These are phyloP conservation scores for Petrocephalus schoutedeni DNA, from an alignment of 2,797 vertebrate genomes.

Conservation along the genomic window DNA sequence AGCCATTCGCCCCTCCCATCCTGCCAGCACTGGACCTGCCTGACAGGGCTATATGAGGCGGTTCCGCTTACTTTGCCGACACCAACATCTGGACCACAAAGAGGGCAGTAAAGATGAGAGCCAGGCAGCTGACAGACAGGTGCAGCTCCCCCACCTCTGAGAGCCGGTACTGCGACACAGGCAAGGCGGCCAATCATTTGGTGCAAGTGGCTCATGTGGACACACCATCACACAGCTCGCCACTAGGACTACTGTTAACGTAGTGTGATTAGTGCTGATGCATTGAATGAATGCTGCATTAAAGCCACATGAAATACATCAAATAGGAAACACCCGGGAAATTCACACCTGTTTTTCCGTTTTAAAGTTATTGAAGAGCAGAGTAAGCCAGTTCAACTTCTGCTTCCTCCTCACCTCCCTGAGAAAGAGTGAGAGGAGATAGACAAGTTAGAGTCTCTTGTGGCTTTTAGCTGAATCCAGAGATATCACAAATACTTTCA, in stretches of 20 bases:
- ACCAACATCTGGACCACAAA: constrained; percentile 81
- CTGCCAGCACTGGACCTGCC: not conserved
- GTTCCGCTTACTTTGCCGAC: constrained; percentile 66
- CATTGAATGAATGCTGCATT: not conserved
- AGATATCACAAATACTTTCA: not conserved
- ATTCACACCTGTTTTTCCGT: constrained; percentile 73
- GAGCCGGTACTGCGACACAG: constrained; percentile 53
- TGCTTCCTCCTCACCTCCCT: constrained; percentile 66
- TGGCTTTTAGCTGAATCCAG: not conserved
- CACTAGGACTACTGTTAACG: not conserved
- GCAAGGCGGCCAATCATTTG: not conserved
- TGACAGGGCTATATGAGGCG: not conserved
- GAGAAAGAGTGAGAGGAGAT: constrained; percentile 13
- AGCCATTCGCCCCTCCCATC: not conserved
- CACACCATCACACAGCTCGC: not conserved
- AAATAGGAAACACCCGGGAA: not conserved
- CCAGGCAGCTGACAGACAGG: constrained; percentile 66
- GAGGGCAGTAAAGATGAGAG: constrained; percentile 66
- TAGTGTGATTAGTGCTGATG: not conserved
- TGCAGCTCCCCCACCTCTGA: constrained; percentile 63
- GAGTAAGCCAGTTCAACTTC: constrained; percentile 74
- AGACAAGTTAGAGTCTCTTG: not conserved
- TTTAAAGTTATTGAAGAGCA: constrained; percentile 71
- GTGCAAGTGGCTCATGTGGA: not conserved
- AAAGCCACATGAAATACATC: not conserved